Base-by-base conservation (phyloP, 2,888 invertebrate species). In the Palloptera scutellata region DNA sequence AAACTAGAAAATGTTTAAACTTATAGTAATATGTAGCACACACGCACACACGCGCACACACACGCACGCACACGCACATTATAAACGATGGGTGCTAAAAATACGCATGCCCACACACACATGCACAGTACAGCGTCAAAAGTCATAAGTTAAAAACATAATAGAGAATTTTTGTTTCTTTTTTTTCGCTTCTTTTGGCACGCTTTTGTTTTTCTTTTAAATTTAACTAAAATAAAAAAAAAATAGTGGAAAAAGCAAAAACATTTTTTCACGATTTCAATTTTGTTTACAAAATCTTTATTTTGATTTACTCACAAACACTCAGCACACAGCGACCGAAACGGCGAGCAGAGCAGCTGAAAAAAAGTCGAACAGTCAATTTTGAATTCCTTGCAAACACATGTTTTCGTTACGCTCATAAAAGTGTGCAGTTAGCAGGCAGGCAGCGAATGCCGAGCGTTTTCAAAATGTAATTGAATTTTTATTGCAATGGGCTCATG, bases 401-500 rank as follows among this genome's bases (percentile, higher is more conserved):
- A 60, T 60, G 60, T 48, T 60, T 48, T 60, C 48, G 19, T 19
- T 17, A 19, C 60, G 48, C 19, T 13, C 60, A 19, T 60, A 48
- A 48, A 45, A 20, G 5, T 3, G 13, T 17, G 11, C 12, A 45
- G 45, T 13, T 48, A 48, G 13, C 11, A 11, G 13, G 20, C 15
- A 17, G 42, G 8, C 59, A 19, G 13, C 48, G 48, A 30, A 30
- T 6, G 30, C 6, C 6, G 30, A 30, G 30, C 30, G 30, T 30
- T 13, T 19, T 19, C 58, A 67, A 76, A 70, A 67, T 30, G 74
- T 77, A 76, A 76, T 78, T 78, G 74, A 76, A 75, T 75, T 77
- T 78, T 76, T 76, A 77, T 78, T 78, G 72, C 68, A 61, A 69
- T 71, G 51, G 30, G 76, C 76, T 76, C 75, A 76, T 78, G 77